Evolutionary conservation across 2,113 vertebrate species (phyloP).

Genomic region (Brachyhypopomus gauderio): DNA sequence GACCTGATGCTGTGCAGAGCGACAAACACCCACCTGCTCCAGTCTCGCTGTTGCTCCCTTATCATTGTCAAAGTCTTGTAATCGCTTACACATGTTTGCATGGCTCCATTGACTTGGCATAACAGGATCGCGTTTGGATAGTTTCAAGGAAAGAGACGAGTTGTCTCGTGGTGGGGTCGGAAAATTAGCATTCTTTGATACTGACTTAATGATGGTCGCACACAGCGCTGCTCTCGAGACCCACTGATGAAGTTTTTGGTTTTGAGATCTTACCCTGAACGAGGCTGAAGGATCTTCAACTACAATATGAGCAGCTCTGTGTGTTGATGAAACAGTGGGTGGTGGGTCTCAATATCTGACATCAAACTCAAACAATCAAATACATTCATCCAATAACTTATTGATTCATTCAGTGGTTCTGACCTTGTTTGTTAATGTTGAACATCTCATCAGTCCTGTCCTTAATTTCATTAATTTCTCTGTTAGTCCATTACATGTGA

Average conservation of each 20-base stretch:
- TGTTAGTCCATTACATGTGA: neutral
- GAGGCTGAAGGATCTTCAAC: too few species aligned
- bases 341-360: too few species aligned
- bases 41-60: neutral
- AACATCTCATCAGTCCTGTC: too few species aligned
- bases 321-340: neutral
- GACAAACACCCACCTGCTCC: neutral
- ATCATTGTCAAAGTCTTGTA: neutral
- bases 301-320: neutral
- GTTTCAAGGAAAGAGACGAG: neutral
- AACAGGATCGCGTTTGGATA: neutral
- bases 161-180: neutral
- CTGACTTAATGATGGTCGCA: slow-evolving; percentile 11
- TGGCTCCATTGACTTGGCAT: neutral
- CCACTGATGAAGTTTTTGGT: slow-evolving; percentile 3
- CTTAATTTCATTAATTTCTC: slow-evolving; percentile 15
- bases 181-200: slow-evolving; percentile 6
- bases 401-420: neutral
- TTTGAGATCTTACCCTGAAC: neutral
- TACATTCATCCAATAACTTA: neutral
- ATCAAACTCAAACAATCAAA: too few species aligned
- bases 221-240: neutral
- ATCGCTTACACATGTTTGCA: neutral
- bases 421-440: too few species aligned
- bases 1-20: neutral